Evolutionary conservation across 2,888 invertebrate species (phyloP).

Genomic region (Disparrhopalites patrizii): DNA sequence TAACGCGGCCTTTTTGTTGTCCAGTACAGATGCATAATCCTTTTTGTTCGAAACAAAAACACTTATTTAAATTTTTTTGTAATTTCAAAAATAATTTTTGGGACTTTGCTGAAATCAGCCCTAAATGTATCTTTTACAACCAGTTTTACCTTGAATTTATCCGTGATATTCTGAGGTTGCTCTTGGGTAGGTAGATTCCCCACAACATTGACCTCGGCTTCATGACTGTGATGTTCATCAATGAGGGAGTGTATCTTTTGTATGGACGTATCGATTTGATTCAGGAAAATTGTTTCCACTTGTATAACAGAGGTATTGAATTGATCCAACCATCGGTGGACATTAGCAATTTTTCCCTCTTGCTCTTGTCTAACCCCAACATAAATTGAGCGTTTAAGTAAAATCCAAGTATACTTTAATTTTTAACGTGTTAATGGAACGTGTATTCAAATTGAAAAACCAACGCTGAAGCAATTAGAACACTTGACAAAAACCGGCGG

Average conservation of each 20-base stretch:
- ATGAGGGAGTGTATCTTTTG: conserved; percentile 74
- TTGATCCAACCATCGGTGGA: conserved; percentile 74
- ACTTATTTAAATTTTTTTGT: background rate
- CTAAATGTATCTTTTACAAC: background rate
- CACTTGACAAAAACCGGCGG: too few species aligned
- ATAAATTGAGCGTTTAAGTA: too few species aligned
- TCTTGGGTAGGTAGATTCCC: background rate
- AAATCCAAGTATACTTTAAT: too few species aligned
- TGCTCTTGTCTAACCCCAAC: conserved; percentile 81
- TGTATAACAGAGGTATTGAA: conserved; percentile 68
- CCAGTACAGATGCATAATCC: conserved; percentile 67
- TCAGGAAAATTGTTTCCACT: conserved; percentile 74
- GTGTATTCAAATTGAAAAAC: too few species aligned
- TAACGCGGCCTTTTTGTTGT: conserved; percentile 67
- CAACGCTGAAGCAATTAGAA: too few species aligned
- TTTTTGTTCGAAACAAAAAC: conserved; percentile 48
- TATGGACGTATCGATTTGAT: conserved; percentile 72
- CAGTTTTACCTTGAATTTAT: conserved; percentile 10
- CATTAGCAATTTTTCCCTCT: conserved; percentile 70
- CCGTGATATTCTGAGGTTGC: conserved; percentile 56
- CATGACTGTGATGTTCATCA: conserved; percentile 68
- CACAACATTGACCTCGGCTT: conserved; percentile 55
- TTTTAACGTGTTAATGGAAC: too few species aligned
- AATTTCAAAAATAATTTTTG: too few species aligned
- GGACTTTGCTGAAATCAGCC: too few species aligned